Evolutionary conservation across 2,888 invertebrate genomes (phyloP).

Genomic region (Ypsolopha scabrella): DNA sequence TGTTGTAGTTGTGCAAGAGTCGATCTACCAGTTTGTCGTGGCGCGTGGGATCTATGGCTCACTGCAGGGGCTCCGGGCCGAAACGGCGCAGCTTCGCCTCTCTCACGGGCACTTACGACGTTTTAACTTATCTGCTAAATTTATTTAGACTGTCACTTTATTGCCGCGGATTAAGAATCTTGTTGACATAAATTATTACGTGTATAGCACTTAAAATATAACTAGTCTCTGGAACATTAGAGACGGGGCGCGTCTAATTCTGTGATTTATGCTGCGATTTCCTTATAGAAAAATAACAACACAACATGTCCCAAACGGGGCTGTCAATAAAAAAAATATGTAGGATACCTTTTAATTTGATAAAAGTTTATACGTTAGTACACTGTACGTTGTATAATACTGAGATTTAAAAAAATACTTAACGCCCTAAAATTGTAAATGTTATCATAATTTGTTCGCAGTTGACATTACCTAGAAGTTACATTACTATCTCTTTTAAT

Average conservation of each 20-base stretch:
- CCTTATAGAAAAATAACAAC: not conserved
- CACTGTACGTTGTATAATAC: too few relatives aligned
- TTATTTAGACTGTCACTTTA: constrained; percentile 50
- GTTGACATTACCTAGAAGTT: too few relatives aligned
- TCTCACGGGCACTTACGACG: constrained; percentile 25
- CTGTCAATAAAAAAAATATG: too few relatives aligned
- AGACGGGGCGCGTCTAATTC: constrained; percentile 12
- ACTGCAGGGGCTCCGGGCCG: constrained; percentile 12
- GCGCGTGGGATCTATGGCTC: constrained; percentile 55
- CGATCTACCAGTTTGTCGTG: constrained; percentile 45
- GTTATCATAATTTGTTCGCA: too few relatives aligned
- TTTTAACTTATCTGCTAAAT: constrained; percentile 23
- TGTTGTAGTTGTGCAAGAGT: constrained; percentile 61
- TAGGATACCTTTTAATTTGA: too few relatives aligned
- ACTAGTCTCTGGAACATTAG: constrained; percentile 26
- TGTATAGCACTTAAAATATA: constrained; percentile 33
- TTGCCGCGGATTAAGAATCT: constrained; percentile 53
- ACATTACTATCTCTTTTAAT: too few relatives aligned
- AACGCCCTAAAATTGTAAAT: too few relatives aligned
- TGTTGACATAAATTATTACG: constrained; percentile 53
- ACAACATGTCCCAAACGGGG: too few relatives aligned
- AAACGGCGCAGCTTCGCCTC: constrained; percentile 13
- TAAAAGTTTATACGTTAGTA: too few relatives aligned
- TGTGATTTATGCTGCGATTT: constrained; percentile 9
- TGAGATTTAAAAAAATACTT: too few relatives aligned